Evolutionary conservation across 2,797 vertebrate species (phyloP).

Genomic region (Brotogeris chrysoptera): DNA sequence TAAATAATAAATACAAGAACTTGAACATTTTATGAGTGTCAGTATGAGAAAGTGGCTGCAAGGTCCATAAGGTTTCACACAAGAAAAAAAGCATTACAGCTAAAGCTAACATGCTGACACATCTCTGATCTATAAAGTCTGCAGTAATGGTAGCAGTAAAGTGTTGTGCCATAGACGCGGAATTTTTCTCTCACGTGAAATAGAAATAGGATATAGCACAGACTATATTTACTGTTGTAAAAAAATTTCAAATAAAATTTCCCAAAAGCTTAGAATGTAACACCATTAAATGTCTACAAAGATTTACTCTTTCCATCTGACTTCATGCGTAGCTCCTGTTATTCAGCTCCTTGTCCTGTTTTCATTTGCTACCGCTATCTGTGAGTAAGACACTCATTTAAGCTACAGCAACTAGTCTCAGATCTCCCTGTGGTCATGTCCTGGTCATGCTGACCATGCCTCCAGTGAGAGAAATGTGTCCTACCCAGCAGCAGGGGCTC

Average conservation of each 20-base stretch:
- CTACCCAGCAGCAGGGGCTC: not conserved
- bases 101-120: slow-evolving; percentile 76
- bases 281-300: slow-evolving; percentile 55
- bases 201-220: slow-evolving; percentile 66
- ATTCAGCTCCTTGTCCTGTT: slow-evolving; percentile 18
- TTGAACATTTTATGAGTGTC: slow-evolving; percentile 72
- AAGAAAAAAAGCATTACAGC: slow-evolving; percentile 75
- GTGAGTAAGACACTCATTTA: not conserved
- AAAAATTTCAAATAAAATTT: slow-evolving; percentile 71
- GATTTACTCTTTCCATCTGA: slow-evolving; percentile 70
- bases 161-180: slow-evolving; percentile 63
- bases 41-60: slow-evolving; percentile 72
- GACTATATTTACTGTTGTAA: slow-evolving; percentile 68
- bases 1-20: slow-evolving; percentile 77
- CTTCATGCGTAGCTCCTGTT: slow-evolving; percentile 42
- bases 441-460: not conserved
- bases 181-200: slow-evolving; percentile 70
- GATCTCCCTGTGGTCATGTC: not conserved
- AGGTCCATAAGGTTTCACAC: slow-evolving; percentile 77
- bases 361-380: not conserved
- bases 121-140: slow-evolving; percentile 80
- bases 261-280: slow-evolving; percentile 72
- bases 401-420: not conserved
- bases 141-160: slow-evolving; percentile 75
- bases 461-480: not conserved